Conservation (phyloP, 2,797 vertebrate genomes). For the Adrianichthys oophorus region DNA sequence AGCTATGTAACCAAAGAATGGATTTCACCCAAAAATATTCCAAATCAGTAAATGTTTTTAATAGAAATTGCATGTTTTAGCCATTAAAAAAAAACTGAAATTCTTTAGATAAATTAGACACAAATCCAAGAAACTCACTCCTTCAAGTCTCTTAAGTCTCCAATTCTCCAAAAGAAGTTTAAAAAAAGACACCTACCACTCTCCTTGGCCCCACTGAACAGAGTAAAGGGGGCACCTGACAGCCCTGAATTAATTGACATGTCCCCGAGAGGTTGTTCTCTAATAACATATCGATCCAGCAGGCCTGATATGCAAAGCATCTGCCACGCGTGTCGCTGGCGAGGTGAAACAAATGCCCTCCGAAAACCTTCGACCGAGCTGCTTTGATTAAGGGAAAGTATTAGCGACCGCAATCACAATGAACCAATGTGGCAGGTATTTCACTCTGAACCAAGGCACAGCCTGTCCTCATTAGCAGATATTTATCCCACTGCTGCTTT, state of each 20-base stretch:
- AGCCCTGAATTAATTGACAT: slow-evolving; percentile 89
- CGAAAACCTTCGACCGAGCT: slow-evolving; percentile 76
- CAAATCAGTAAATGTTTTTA: not conserved
- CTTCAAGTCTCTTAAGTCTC: slow-evolving; percentile 46
- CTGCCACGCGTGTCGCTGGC: slow-evolving; percentile 76
- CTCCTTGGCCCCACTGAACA: slow-evolving; percentile 62
- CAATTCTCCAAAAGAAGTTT: slow-evolving; percentile 39
- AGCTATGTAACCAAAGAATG: too few species aligned
- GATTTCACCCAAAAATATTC: too few species aligned
- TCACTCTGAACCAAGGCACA: slow-evolving; percentile 37
- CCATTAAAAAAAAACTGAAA: too few species aligned
- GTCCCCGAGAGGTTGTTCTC: slow-evolving; percentile 86
- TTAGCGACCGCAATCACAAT: slow-evolving; percentile 64
- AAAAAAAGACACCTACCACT: slow-evolving; percentile 67
- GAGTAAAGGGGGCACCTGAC: slow-evolving; percentile 73
- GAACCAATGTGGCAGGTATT: slow-evolving; percentile 43
- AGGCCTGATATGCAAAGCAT: slow-evolving; percentile 87
- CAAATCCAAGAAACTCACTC: not conserved
- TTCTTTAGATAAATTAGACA: too few species aligned
- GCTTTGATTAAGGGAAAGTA: slow-evolving; percentile 79
- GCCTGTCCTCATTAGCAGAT: slow-evolving; percentile 51
- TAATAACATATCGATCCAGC: slow-evolving; percentile 93
- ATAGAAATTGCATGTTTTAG: not conserved
- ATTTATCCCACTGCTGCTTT: slow-evolving; percentile 38
- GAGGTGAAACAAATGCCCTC: slow-evolving; percentile 79